phyloP scores from a whole-genome alignment of 2,888 invertebrate species.

The Drosophila demipolita region DNA sequence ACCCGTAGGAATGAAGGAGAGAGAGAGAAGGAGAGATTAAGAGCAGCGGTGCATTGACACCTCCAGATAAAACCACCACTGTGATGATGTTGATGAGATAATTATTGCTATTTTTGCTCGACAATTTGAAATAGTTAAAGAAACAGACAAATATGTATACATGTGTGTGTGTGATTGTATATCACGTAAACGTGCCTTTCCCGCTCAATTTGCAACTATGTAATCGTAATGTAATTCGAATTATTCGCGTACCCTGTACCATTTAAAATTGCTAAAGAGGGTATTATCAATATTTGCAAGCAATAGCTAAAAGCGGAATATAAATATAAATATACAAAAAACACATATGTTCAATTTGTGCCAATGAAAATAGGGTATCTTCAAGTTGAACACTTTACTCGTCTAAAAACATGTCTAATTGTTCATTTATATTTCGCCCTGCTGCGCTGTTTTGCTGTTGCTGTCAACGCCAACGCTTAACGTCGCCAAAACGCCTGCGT shows the following conservation, averaged over 20 bases:
- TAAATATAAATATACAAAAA: background rate
- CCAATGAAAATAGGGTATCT: background rate
- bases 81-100: background rate
- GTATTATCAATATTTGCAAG: background rate
- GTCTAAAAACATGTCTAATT: constrained; percentile 13
- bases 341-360: background rate
- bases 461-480: constrained; percentile 21
- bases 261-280: background rate
- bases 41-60: constrained; percentile 1
- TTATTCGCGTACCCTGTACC: constrained; percentile 1
- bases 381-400: background rate
- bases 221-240: constrained; percentile 1
- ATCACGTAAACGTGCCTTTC: background rate
- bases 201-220: background rate
- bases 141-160: background rate
- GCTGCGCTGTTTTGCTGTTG: background rate
- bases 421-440: constrained; percentile 8
- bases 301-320: background rate
- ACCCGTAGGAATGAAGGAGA: background rate
- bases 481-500: constrained; percentile 22
- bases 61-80: constrained; percentile 3
- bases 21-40: background rate
- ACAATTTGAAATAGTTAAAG: background rate
- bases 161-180: background rate
- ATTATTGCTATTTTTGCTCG: background rate